Conservation (phyloP, 2,113 vertebrate species). For the Oreocharis arfaki region DNA sequence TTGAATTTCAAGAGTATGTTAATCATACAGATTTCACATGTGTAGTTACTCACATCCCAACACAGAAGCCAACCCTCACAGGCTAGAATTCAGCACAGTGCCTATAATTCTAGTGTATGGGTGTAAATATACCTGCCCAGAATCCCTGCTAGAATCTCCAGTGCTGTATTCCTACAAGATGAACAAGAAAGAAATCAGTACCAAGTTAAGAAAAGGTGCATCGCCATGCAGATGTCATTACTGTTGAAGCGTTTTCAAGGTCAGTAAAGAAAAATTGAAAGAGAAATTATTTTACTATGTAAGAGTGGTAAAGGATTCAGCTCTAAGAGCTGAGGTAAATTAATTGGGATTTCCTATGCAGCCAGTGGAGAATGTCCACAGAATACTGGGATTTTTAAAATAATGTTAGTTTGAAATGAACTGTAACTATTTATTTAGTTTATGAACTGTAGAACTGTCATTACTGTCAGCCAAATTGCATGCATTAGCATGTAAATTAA, state of each 20-base stretch:
- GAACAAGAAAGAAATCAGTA: neutral
- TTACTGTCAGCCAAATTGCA: neutral
- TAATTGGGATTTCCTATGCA: conserved; percentile 27
- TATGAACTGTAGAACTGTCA: neutral
- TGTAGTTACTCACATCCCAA: neutral
- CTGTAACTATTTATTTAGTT: conserved; percentile 30
- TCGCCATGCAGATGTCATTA: conserved; percentile 9
- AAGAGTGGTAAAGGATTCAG: neutral
- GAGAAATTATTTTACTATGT: neutral
- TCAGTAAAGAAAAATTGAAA: conserved; percentile 23
- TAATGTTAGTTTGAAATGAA: neutral
- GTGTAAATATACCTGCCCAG: neutral
- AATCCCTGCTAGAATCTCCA: neutral
- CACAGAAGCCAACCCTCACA: neutral
- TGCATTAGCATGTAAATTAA: conserved; percentile 21
- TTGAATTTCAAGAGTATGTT: neutral
- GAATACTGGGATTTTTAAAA: neutral
- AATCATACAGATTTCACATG: neutral
- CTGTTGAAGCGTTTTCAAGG: conserved; percentile 21
- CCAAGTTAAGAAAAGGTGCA: neutral
- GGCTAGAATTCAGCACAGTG: neutral
- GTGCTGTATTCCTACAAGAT: neutral
- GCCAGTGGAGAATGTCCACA: neutral
- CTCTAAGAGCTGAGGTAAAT: conserved; percentile 2
- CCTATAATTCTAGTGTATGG: neutral